Base-by-base conservation (phyloP, 2,888 invertebrate genomes). In the Drosophila cyrtoloma region DNA sequence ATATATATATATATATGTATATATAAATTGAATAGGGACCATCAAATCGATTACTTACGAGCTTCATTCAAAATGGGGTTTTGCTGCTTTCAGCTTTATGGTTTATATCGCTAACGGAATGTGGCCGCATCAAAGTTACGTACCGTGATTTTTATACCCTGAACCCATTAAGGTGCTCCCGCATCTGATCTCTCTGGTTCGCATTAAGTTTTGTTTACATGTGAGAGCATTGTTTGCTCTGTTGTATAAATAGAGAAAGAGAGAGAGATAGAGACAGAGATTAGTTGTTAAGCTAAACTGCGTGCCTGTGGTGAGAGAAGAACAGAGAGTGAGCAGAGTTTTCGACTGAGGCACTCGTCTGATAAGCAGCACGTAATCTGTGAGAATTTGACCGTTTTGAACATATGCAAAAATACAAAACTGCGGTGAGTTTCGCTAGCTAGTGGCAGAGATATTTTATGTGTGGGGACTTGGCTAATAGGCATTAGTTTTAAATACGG, bases 171-270 rank as follows among this genome's bases (percentile, higher is more conserved):
- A 14, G 16, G 3, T 55, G n/a, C 14, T 37, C 26, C 44, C 26
- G 63, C 6, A 50, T 30, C 57, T 56, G 53, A 59, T 69, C 57
- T 53, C 35, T 71, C 56, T 67, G 58, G n/a, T 33, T 26, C 47
- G 26, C 63, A 64, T 70, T 52, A 57, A 66, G 32, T 66, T 89
- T 89, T 87, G 88, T 89, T 89, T 87, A 91, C 81, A 70, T 68
- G 77, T 71, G 89, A 81, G 84, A 75, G 67, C 19, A 35, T 16
- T 71, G 53, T 58, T 78, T 67, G 26, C 44, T 35, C 33, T 60
- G 30, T 59, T 37, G 33, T 64, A 35, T 65, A 81, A 64, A 73
- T 69, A 65, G 47, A 52, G 53, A 35, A 66, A 73, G 65, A 63
- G 44, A 55, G 52, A n/a, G 30, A 1, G 32, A n/a, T 3, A 35